Evolutionary conservation across 1,140 invertebrate genomes (phyloP).

Genomic region (Brachystomella parvula): DNA sequence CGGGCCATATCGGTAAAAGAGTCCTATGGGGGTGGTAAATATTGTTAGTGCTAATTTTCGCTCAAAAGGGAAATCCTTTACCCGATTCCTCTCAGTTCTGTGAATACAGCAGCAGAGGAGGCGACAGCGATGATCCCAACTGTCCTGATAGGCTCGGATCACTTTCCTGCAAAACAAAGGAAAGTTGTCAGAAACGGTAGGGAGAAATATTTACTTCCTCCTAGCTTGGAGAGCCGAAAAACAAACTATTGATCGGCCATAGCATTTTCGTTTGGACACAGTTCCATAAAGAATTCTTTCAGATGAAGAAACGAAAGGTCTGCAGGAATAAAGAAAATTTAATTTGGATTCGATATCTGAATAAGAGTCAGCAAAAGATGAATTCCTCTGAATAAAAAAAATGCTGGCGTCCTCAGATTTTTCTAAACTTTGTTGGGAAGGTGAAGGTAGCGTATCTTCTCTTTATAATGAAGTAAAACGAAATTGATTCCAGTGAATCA

Average conservation of each 20-base stretch:
- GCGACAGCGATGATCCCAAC: conserved; percentile 78
- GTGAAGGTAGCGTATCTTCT: no score
- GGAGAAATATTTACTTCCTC: conserved; percentile 1
- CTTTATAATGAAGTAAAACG: neutral
- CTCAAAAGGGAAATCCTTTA: conserved; percentile 41
- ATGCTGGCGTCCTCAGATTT: no score
- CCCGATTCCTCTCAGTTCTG: conserved; percentile 64
- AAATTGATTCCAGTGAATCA: neutral
- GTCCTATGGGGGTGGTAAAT: conserved; percentile 48
- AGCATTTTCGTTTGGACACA: no score
- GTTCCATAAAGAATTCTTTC: no score
- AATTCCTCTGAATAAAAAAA: no score
- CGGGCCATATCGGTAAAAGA: conserved; percentile 79
- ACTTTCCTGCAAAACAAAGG: conserved; percentile 59
- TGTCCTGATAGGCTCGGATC: conserved; percentile 77
- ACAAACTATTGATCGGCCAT: neutral
- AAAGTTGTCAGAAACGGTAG: conserved; percentile 2
- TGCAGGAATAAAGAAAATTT: no score
- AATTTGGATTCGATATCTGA: no score
- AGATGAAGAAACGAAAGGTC: no score
- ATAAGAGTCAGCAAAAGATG: no score
- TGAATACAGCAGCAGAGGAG: conserved; percentile 80
- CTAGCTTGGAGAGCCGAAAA: neutral
- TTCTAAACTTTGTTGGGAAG: no score
- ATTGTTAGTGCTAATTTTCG: neutral